Base-by-base conservation (phyloP, 2,113 vertebrate species). In the Zeus faber region DNA sequence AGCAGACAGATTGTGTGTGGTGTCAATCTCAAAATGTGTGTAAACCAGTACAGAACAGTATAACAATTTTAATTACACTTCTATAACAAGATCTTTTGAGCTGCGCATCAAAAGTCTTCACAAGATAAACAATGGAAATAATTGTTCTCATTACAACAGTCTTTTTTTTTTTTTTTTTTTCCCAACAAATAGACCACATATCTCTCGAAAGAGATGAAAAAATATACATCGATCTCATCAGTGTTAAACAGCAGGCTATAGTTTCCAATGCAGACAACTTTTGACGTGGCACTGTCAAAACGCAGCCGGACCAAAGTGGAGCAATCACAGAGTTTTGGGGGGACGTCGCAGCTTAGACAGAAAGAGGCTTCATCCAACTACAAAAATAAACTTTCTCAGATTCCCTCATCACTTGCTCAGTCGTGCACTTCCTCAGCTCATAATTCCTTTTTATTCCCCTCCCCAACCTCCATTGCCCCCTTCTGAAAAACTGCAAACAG, bases 51-150 rank as follows among this genome's bases (percentile, higher is more conserved):
- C 85, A 88, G 67, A 79, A 77, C 69, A 77, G 65, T 77, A 71
- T 85, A 88, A 86, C 77, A 80, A 74, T 89, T 89, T 86, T 85
- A 92, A n/a, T 90, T 90, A 91, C 87, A 89, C 58, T 73, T 86
- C 85, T 91, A 88, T 84, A 89, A 87, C 79, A 89, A 81, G 83
- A 83, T 84, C 80, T 75, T 71, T 87, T 86, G 89, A 91, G 90
- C 61, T 9, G 76, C 86, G 91, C 94, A 93, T 91, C 86, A 93
- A 94, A 94, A 89, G 81, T 88, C 82, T 74, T 79, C 76, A 81
- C 13, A 55, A 70, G 69, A 79, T n/a, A n/a, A n/a, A n/a, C n/a
- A 77, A 73, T n/a, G 79, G 79, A 72, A 51, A 82, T 41, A 58
- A 40, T 23, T 61, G 52, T 70, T 60, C 61, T 55, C 14, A 8